These are phyloP conservation scores for Drosophila navojoa DNA, from an alignment of 1,140 invertebrate species.

Conservation along the genomic window DNA sequence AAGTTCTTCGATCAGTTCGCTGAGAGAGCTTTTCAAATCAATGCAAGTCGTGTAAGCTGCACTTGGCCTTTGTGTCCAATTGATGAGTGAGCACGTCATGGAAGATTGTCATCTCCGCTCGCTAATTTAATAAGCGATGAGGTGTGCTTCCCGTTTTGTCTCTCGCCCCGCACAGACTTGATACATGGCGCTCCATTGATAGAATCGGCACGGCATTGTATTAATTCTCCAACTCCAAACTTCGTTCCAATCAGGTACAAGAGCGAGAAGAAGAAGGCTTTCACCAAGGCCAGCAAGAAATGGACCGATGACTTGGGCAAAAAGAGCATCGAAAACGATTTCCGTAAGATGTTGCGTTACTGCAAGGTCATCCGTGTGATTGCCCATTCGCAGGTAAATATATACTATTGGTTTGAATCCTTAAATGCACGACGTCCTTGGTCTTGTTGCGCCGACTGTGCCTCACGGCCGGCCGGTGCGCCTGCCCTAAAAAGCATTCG, in stretches of 20 bases:
- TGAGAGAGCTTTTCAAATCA: constrained; percentile 86
- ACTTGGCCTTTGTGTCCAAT: constrained; percentile 35
- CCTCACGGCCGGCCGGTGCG: constrained; percentile 55
- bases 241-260: constrained; percentile 92
- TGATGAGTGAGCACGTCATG: constrained; percentile 71
- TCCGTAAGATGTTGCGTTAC: constrained; percentile 99
- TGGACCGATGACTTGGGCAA: constrained; percentile 98
- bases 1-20: constrained; percentile 87
- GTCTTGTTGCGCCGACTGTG: constrained; percentile 61
- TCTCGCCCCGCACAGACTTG: constrained; percentile 56
- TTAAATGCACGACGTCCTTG: constrained; percentile 73
- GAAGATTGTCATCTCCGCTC: constrained; percentile 87
- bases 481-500: constrained; percentile 80
- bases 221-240: constrained; percentile 47
- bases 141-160: constrained; percentile 75
- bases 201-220: constrained; percentile 19
- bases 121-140: constrained; percentile 78
- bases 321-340: constrained; percentile 98
- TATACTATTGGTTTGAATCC: constrained; percentile 7
- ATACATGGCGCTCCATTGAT: constrained; percentile 35
- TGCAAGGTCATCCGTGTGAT: constrained; percentile 98
- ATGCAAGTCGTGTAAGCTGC: constrained; percentile 84
- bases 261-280: constrained; percentile 99
- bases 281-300: constrained; percentile 99
- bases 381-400: constrained; percentile 96